Conservation (phyloP, 2,797 vertebrate species). For the Hirundo rustica region DNA sequence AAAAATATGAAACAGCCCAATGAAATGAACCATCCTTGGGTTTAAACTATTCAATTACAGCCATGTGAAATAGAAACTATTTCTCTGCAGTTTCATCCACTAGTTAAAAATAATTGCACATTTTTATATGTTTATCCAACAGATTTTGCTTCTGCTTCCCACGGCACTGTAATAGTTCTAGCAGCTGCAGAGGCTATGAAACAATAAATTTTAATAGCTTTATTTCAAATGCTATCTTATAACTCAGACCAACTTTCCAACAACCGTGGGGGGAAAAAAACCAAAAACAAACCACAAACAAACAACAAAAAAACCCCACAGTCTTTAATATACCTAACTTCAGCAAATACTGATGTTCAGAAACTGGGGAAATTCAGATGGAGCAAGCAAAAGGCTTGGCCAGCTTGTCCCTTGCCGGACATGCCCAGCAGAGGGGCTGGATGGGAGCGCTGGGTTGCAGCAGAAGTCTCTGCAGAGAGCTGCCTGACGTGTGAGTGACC, state of each 20-base stretch:
- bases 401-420: rapidly evolving
- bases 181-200: background rate
- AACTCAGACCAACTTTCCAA: background rate
- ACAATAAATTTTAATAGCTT: conserved; percentile 49
- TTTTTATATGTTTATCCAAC: conserved; percentile 50
- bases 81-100: conserved; percentile 38
- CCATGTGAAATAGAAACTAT: background rate
- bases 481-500: background rate
- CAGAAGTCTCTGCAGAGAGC: background rate
- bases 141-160: conserved; percentile 40
- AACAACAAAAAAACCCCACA: background rate
- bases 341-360: background rate
- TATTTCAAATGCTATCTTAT: conserved; percentile 1
- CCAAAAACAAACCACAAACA: too few relatives aligned
- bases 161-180: background rate
- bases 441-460: background rate
- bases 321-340: background rate
- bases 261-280: background rate
- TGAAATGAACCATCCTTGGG: background rate
- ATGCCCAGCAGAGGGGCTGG: background rate
- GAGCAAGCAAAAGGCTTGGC: background rate
- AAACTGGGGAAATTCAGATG: background rate
- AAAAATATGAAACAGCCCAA: background rate
- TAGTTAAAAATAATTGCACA: conserved; percentile 48
- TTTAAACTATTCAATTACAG: conserved; percentile 23